Base-by-base conservation (phyloP, 2,113 vertebrate genomes). In the Amazona vittata region DNA sequence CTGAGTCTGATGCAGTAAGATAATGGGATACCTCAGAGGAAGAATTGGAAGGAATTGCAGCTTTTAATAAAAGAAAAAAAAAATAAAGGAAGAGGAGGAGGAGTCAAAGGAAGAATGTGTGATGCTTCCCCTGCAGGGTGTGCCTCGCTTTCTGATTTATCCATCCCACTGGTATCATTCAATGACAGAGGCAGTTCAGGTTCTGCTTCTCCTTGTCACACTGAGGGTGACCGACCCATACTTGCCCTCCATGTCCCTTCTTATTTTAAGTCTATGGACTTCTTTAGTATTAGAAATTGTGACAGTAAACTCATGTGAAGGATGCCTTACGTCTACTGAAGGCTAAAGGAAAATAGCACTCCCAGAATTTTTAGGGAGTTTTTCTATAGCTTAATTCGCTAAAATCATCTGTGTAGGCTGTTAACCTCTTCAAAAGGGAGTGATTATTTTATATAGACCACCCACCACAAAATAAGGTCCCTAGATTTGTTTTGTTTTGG, bases 121-220 rank as follows among this genome's bases (percentile, higher is more conserved):
- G 78, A 83, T 95, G 76, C 64, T 90, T 94, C 24, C 69, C 79
- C 41, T 89, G 60, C 29, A 96, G 90, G 95, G 94, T 86, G 92
- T 89, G 92, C 76, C 94, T 94, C 78, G 69, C 81, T 90, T 94
- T 94, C 43, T 82, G 57, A 39, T 95, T 86, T 69, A 71, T 83
- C 76, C 52, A 60, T 70, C 60, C 90, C 96, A 71, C 26, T 93
- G 73, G 25, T 90, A 80, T 90, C 88, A 88, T 95, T 70, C 50
- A 83, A 55, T 0, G 11, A 76, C 52, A 86, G 47, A 83, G 26
- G 14, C 68, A 46, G 47, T 67, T 67, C 1, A 77, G 46, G 43
- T 79, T 86, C 85, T 83, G 53, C 47, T 35, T 80, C 26, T 67
- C 35, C 37, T 89, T 59, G 41, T 77, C 71, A 65, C 35, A 33